These are phyloP conservation scores for Cryptosula pallasiana DNA, from an alignment of 2,888 invertebrate genomes.

Conservation along the genomic window DNA sequence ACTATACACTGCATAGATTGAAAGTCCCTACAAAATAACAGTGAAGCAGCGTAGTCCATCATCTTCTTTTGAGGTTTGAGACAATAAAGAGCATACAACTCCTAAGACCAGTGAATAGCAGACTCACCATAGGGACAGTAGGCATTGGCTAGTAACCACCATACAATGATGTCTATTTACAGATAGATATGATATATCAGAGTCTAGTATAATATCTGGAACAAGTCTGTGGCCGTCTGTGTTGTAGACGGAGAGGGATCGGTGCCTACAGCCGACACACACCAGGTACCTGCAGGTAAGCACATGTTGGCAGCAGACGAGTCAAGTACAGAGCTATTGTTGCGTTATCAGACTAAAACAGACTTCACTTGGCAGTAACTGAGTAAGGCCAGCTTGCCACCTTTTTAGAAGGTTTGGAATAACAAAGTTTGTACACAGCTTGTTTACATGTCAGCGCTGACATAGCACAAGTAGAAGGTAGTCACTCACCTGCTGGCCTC, in stretches of 20 bases:
- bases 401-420: no score
- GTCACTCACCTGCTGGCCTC: not conserved
- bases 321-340: no score
- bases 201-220: conserved; percentile 60
- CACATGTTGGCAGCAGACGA: no score
- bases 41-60: not conserved
- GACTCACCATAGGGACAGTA: conserved; percentile 46
- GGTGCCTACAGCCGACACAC: conserved; percentile 66
- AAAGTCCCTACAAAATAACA: conserved; percentile 5
- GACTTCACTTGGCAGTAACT: no score
- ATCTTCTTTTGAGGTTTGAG: no score
- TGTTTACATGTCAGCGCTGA: no score
- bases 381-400: no score
- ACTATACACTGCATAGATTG: not conserved
- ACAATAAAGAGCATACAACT: not conserved
- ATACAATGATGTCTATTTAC: conserved; percentile 57
- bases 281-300: conserved; percentile 58
- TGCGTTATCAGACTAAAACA: no score
- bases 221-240: conserved; percentile 54
- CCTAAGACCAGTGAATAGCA: no score
- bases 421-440: no score
- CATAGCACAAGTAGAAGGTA: no score
- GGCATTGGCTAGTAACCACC: conserved; percentile 59
- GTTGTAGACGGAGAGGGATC: conserved; percentile 63
- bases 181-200: conserved; percentile 61